Evolutionary conservation across 2,888 invertebrate species (phyloP), one percentile per base, ranked within the genome.

Genomic region (Lepidonotus clava): DNA sequence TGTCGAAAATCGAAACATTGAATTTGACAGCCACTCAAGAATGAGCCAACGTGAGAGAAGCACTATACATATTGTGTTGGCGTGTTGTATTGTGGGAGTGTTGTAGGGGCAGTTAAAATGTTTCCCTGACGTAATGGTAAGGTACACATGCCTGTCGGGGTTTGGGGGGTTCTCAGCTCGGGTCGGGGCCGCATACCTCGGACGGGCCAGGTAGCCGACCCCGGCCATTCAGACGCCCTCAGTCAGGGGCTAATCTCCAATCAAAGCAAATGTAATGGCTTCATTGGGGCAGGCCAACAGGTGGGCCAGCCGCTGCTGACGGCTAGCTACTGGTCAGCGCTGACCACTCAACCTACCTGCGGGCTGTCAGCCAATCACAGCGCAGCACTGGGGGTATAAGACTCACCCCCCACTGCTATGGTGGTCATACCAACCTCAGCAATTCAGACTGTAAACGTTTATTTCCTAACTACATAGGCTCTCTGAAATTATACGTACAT

Each of bases 251-350:
- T 80, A 80, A 80, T 80, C 80, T 41, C 46, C 46, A 80, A 80
- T 80, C 46, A 80, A 80, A 80, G 80, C 80, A 80, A 80, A 41
- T 80, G 80, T 80, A 80, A 80, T 80, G 80, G 80, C 46, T 80
- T 80, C 80, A 80, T 80, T 51, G 46, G 46, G 21, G 76, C 38
- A n/a, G n/a, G 32, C 41, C 46, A 1, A 76, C 76, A 36, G 40
- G 40, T 38, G 40, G 80, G 46, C 38, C 21, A 18, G 71, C 36
- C 14, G 24, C 36, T 34, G 34, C 18, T 38, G 36, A 24, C 21
- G 11, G 71, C 71, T 71, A 71, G n/a, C 71, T 36, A 18, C 18
- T 34, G 38, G 71, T 71, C 36, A 71, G 71, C 71, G 38, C 38
- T 38, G 36, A 71, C 71, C 71, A 71, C 71, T 71, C 5, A 34